These are phyloP conservation scores for Lordiphosa collinella DNA, from an alignment of 1,140 invertebrate species.

Conservation along the genomic window DNA sequence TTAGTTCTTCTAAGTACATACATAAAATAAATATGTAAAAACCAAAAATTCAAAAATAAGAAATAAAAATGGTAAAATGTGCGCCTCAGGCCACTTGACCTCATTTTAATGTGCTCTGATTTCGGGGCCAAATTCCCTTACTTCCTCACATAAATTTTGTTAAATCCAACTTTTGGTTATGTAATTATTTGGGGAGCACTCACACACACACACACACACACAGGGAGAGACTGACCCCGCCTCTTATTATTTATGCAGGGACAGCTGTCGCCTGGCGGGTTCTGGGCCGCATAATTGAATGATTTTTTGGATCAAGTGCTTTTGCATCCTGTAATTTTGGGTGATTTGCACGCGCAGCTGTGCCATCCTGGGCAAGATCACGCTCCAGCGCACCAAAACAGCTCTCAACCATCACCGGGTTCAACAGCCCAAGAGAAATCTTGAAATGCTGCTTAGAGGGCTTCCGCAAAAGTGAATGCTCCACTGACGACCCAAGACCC, in stretches of 20 bases:
- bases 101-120: constrained; percentile 24
- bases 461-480: constrained; percentile 62
- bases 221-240: constrained; percentile 2
- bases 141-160: constrained; percentile 41
- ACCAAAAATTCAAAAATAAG: too few species aligned
- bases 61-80: neutral
- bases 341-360: constrained; percentile 51
- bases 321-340: constrained; percentile 71
- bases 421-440: constrained; percentile 67
- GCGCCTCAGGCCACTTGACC: constrained; percentile 19
- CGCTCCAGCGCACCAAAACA: constrained; percentile 40
- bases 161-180: constrained; percentile 18
- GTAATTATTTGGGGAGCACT: constrained; percentile 17
- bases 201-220: neutral
- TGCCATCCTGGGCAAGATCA: constrained; percentile 46
- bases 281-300: constrained; percentile 56
- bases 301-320: constrained; percentile 70
- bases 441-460: constrained; percentile 64
- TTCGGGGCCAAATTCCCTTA: neutral
- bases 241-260: constrained; percentile 32
- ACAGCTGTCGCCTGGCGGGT: constrained; percentile 32
- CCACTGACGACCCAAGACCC: constrained; percentile 42
- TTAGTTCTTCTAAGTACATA: too few species aligned
- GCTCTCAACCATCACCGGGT: constrained; percentile 30
- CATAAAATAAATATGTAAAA: too few species aligned